Evolutionary conservation across 35 echinoderm and acorn worm species (phyloP), one percentile per base, ranked within the genome.

Genomic region (Lytechinus variegatus): DNA sequence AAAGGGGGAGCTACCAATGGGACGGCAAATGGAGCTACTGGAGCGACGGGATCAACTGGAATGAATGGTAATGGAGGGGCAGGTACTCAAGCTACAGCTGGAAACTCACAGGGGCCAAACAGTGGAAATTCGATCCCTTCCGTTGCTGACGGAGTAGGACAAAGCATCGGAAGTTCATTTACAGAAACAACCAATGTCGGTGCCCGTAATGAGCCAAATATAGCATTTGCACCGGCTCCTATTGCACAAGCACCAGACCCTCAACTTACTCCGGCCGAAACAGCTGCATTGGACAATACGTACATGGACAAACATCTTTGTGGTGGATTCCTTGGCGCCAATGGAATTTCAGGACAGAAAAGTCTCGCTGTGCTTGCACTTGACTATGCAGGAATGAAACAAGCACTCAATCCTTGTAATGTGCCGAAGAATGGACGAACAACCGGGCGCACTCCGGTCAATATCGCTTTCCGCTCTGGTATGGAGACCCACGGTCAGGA

Each of bases 231-330:
- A 21, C 92, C 92, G 21, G 92, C 92, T 93, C 92, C 92, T 93
- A 1, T 93, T 3, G 54, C 9, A 19, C 92, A 93, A 93, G 54
- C 29, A 14, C 7, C n/a, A 93, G 53, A 93, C 5, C 54, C n/a
- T 53, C 27, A 4, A 27, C 10, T 57, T n/a, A 27, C 53, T 6
- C 27, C 92, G 10, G 52, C 52, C 13, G 92, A 55, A 33, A 93
- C 52, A 14, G 53, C 13, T 53, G 92, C 92, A 4, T 3, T 57
- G 52, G 92, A 93, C 27, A 55, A 28, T 11, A 57, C 28, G 10
- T 93, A 93, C 54, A 27, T 93, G n/a, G 92, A 93, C 54, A 54
- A 93, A 57, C 92, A 93, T 93, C 92, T 93, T 11, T 93, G 92
- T 27, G 92, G 92, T 93, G 92, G 92, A 57, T 93, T 93, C 55